Conservation (phyloP, 2,888 invertebrate species). For the Lasioglossum figueresi region DNA sequence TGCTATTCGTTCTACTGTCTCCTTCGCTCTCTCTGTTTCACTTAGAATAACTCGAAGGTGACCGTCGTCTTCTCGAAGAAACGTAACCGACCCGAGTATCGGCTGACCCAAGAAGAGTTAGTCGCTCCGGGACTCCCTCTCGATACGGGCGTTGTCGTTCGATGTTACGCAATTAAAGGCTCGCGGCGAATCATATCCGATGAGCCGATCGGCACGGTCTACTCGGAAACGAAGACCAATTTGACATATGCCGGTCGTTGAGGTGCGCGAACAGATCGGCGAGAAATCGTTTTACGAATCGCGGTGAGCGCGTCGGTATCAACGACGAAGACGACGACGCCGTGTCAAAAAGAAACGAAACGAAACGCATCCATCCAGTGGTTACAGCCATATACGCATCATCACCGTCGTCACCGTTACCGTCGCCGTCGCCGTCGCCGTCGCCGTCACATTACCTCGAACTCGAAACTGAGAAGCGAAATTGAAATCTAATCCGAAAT, state of each 20-base stretch:
- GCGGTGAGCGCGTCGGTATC: background rate
- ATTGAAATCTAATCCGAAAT: background rate
- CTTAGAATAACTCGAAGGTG: constrained; percentile 84
- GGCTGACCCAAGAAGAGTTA: constrained; percentile 75
- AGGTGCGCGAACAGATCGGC: constrained; percentile 4
- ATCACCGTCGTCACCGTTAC: background rate
- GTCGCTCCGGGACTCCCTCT: constrained; percentile 79
- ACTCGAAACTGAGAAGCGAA: background rate
- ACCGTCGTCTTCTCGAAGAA: constrained; percentile 77
- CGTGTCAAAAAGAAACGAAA: background rate
- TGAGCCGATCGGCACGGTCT: constrained; percentile 65
- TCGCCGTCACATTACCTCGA: background rate
- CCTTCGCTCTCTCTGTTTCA: constrained; percentile 58
- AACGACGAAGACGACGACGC: too few relatives aligned
- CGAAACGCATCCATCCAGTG: background rate
- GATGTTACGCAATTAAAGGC: constrained; percentile 73
- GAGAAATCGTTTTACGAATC: background rate
- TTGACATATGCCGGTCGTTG: constrained; percentile 43
- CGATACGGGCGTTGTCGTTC: constrained; percentile 75
- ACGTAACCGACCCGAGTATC: constrained; percentile 70
- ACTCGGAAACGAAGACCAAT: constrained; percentile 71
- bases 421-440: background rate
- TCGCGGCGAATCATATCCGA: constrained; percentile 80
- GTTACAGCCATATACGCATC: background rate
- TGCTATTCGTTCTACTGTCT: constrained; percentile 36